phyloP scores from a whole-genome alignment of 2,888 invertebrate species.

The Tachina lurida region DNA sequence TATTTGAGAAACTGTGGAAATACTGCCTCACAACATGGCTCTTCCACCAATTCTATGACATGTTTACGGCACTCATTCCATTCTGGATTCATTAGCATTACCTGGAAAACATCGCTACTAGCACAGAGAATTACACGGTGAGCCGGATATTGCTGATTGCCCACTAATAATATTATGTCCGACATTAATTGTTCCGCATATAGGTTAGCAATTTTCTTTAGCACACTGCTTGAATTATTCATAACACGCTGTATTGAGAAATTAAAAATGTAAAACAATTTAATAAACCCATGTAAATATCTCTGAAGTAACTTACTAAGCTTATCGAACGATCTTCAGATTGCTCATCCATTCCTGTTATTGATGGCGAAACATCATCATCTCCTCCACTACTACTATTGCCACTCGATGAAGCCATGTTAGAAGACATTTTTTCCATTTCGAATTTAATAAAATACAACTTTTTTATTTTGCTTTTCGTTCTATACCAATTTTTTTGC shows the following conservation, averaged over 20 bases:
- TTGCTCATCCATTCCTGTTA: conserved; percentile 66
- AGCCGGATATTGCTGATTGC: conserved; percentile 91
- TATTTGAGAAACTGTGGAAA: conserved; percentile 94
- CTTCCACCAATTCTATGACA: conserved; percentile 92
- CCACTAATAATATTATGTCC: conserved; percentile 93
- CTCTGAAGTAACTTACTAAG: conserved; percentile 61
- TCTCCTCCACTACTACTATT: conserved; percentile 61
- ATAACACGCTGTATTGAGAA: conserved; percentile 84
- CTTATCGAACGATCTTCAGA: conserved; percentile 68
- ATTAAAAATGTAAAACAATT: background rate
- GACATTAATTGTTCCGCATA: conserved; percentile 95
- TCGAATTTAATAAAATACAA: background rate
- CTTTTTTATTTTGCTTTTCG: background rate
- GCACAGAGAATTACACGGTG: conserved; percentile 96
- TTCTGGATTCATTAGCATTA: conserved; percentile 97
- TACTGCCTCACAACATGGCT: conserved; percentile 91
- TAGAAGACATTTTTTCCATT: conserved; percentile 59
- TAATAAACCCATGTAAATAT: background rate
- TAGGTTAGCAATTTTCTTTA: conserved; percentile 91
- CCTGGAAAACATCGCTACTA: conserved; percentile 97
- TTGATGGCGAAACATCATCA: conserved; percentile 48
- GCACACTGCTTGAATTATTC: conserved; percentile 92
- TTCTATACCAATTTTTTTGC: background rate
- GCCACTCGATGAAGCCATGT: conserved; percentile 42
- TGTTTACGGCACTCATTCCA: conserved; percentile 96